Evolutionary conservation across 2,888 invertebrate species (phyloP), one percentile per base, ranked within the genome.

Genomic region (Lissonota sp.): DNA sequence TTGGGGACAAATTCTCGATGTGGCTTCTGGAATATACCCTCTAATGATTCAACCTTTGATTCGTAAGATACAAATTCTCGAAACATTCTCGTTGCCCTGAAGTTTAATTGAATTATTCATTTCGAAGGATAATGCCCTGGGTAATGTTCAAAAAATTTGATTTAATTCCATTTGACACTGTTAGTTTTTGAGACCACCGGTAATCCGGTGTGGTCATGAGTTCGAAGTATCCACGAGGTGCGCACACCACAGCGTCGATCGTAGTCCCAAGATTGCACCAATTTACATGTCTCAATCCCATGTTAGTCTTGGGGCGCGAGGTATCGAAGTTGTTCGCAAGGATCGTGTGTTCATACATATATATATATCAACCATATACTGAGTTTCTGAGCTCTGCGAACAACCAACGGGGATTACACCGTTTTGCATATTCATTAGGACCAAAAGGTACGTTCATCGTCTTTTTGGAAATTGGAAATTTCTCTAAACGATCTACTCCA

Each of bases 201-300:
- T 90, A 88, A 80, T 73, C 82, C 83, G 84, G 84, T 83, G 84
- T 83, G 73, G 64, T 82, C 83, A 80, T 79, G 76, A 75, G 83
- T 70, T 69, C 80, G 73, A 81, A 84, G 87, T 85, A 88, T 86
- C 87, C 84, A 85, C 86, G 87, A 75, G 75, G 66, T 67, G 83
- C 85, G 82, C 86, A 84, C 86, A 86, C 75, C 51, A 6, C 7
- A 4, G 87, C 86, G 85, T 85, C 88, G 90, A 91, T 91, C 89
- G 88, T 84, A 87, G 86, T 85, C 85, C 84, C 86, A 87, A 75
- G 90, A 91, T 91, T 88, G 90, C 88, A 90, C 90, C 90, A 91
- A 91, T 92, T 92, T 92, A 92, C 92, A 91, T 91, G 92, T 92
- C 91, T 91, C 91, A 92, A 92, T 91, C 88, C 89, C 88, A 88